Base-by-base conservation (phyloP, 2,888 invertebrate species). In the Pollenia griseotomentosa region DNA sequence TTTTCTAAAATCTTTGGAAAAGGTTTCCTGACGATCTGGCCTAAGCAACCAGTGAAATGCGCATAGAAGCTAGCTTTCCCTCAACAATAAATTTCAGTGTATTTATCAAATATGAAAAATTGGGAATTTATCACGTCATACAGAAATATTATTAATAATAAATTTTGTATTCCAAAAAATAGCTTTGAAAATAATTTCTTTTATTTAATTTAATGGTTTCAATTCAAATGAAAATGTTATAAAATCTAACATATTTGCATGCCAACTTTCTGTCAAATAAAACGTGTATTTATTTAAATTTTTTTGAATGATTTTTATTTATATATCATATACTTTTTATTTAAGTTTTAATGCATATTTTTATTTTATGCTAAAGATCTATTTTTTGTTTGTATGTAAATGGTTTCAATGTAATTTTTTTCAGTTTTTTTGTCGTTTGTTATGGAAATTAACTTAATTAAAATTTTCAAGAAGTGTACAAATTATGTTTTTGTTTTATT, bases 281-380 rank as follows among this genome's bases (percentile, higher is more conserved):
- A 57, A 57, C 57, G 23, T 23, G 12, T 3, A 23, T 70, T 19
- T 55, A 48, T 14, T 19, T 44, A 1, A 14, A 51, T n/a, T 33
- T 55, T 57, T 79, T 63, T 63, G 16, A 40, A 61, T 74, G 16
- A 33, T 68, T 79, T 68, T 84, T 68, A 68, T 80, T 80, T 63
- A 51, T 79, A 70, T 74, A 53, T 74, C 10, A 46, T 75, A 57
- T 85, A 51, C 53, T 77, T 77, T 68, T 51, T 40, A 33, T 61
- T 81, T 48, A 48, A 16, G 2, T 70, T 81, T 75, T 71, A 65
- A 71, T 85, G 75, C 82, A 81, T 81, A 82, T 77, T 71, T 77
- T 71, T 55, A 68, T 19, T 55, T 11, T 70, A 79, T 74, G 79
- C 73, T 68, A 55, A 63, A 42, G 53, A 85, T 74, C 65, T 61